Evolutionary conservation across 2,797 vertebrate species (phyloP), one percentile per base, ranked within the genome.

Genomic region (Hippoglossus hippoglossus): DNA sequence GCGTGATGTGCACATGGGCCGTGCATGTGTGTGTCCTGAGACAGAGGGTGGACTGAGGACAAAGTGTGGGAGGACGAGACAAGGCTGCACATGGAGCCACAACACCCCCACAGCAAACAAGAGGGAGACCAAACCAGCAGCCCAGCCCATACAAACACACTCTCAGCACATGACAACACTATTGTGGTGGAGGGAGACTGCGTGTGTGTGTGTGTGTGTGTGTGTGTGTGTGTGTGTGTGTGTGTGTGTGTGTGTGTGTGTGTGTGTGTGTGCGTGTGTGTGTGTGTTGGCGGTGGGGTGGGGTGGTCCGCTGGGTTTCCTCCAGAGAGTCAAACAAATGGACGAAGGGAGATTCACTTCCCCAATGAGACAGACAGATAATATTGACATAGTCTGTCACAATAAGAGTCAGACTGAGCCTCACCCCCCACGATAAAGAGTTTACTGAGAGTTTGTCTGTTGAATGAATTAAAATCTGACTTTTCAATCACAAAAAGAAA

Each of bases 351-450:
- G 87, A 89, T 89, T 91, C 85, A 83, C 89, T 87, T 91, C 89
- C 82, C 82, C 54, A 18, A 62, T 25, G 24, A 71, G 77, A 87
- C 83, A 86, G 90, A 91, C 83, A 67, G 86, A 90, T 88, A 86
- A 90, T 89, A 92, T 90, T 89, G 83, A 90, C 87, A 79, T 71
- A 89, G 79, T 77, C 75, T 75, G 70, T 81, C 73, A 89, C 80
- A 87, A 84, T 84, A 51, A 79, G 71, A 75, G 24, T 41, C 63
- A 63, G 56, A 77, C 74, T 50, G 61, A 71, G 68, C 64, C 68
- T 72, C 62, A 74, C 64, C 26, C 19, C 73, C 10, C 3, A 39
- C 12, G 21, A 2, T 10, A 13, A n/a, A 6, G 41, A 0, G n/a
- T 62, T 67, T 63, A 24, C 18, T 6, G 13, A 39, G 56, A 55